Conservation (phyloP, 1,140 invertebrate species). For the Neotoxoptera formosana region DNA sequence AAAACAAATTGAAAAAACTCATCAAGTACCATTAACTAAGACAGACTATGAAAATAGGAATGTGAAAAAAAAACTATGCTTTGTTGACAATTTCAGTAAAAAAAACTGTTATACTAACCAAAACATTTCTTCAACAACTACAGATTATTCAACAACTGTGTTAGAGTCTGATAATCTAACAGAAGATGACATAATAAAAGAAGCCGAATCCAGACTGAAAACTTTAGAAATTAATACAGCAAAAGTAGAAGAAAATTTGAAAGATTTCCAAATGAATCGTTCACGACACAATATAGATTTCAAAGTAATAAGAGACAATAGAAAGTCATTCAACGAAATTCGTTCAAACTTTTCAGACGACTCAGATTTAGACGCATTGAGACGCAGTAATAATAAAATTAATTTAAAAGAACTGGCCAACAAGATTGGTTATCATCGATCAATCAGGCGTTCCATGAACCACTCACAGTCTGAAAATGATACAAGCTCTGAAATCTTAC, state of each 20-base stretch:
- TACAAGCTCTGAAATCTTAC: not conserved
- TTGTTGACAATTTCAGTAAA: not conserved
- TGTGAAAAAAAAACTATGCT: conserved; percentile 20
- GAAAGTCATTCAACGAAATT: not conserved
- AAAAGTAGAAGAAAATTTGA: conserved; percentile 10
- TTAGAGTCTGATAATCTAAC: conserved; percentile 40
- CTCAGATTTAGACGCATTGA: not conserved
- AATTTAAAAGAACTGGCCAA: conserved; percentile 47
- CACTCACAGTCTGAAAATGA: not conserved
- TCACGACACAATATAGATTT: not conserved
- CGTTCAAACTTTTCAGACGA: conserved; percentile 35
- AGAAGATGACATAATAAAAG: conserved; percentile 45
- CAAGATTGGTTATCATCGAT: conserved; percentile 47
- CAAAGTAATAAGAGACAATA: not conserved
- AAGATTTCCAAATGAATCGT: not conserved
- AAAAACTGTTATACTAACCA: not conserved
- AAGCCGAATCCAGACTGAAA: not conserved
- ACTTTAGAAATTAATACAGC: not conserved
- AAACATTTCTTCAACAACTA: conserved; percentile 41
- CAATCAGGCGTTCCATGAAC: not conserved
- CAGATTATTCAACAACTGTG: conserved; percentile 44
- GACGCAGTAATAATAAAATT: not conserved
- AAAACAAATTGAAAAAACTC: conserved; percentile 45
- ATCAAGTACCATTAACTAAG: not conserved
- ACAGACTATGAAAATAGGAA: not conserved